Evolutionary conservation across 2,113 vertebrate species (phyloP).

Genomic region (Datnioides undecimradiatus): DNA sequence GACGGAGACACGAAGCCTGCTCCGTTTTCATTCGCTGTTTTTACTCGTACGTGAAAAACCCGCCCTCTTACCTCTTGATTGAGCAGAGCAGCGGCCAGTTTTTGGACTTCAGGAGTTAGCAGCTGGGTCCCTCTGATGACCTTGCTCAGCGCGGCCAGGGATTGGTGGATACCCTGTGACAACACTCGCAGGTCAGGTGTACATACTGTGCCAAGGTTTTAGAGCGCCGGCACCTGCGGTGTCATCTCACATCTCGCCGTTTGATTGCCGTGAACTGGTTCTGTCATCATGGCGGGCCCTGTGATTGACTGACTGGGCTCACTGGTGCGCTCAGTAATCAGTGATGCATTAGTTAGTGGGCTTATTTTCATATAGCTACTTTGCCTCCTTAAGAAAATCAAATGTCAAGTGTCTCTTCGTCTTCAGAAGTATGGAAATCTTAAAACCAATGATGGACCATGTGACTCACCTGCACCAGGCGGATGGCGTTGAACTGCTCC

Average conservation of each 20-base stretch:
- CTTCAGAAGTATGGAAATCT: not conserved
- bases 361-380: not conserved
- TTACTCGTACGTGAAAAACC: not conserved
- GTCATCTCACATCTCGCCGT: not conserved
- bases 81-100: constrained; percentile 91
- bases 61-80: constrained; percentile 92
- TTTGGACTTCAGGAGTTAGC: constrained; percentile 91
- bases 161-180: constrained; percentile 90
- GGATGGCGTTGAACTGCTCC: constrained; percentile 93
- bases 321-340: not conserved
- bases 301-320: not conserved
- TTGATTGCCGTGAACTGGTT: constrained; percentile 5
- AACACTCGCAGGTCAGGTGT: constrained; percentile 29
- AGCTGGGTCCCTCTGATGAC: constrained; percentile 95
- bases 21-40: not conserved
- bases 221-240: not conserved
- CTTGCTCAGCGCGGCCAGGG: constrained; percentile 95
- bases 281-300: not conserved
- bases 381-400: not conserved
- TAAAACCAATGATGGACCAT: not conserved
- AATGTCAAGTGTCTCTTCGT: not conserved
- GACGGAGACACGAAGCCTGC: no score
- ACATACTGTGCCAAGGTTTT: not conserved
- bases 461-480: constrained; percentile 89
- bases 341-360: not conserved